These are phyloP conservation scores for Battus philenor DNA, from an alignment of 1,140 invertebrate genomes.

Conservation along the genomic window DNA sequence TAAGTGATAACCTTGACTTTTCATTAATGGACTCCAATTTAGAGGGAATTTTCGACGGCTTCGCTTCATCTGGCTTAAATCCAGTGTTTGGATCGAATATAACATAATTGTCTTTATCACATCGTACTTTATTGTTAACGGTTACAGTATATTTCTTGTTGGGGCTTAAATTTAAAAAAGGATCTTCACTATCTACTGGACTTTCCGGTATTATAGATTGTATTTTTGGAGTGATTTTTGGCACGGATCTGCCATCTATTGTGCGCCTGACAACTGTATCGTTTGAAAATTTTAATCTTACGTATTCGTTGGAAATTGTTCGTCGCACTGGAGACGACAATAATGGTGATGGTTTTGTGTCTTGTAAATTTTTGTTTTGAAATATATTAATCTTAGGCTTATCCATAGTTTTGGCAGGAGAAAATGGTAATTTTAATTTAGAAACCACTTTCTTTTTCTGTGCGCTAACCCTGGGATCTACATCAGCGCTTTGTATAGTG, in stretches of 20 bases:
- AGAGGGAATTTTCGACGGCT: slow-evolving; percentile 33
- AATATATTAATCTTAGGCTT: slow-evolving; percentile 69
- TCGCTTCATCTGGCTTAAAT: slow-evolving; percentile 46
- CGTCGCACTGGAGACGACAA: slow-evolving; percentile 56
- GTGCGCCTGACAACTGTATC: slow-evolving; percentile 56
- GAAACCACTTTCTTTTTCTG: slow-evolving; percentile 53
- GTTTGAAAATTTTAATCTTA: slow-evolving; percentile 61
- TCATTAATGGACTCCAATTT: slow-evolving; percentile 37
- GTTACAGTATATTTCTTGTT: slow-evolving; percentile 76
- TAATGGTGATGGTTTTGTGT: slow-evolving; percentile 46
- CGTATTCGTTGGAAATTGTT: slow-evolving; percentile 70
- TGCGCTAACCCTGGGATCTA: slow-evolving; percentile 39
- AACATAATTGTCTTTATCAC: slow-evolving; percentile 74
- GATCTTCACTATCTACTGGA: slow-evolving; percentile 67
- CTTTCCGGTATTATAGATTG: slow-evolving; percentile 73
- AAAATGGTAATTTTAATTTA: slow-evolving; percentile 67
- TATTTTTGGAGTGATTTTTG: slow-evolving; percentile 67
- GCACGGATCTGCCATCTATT: slow-evolving; percentile 60
- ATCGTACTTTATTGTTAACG: slow-evolving; percentile 68
- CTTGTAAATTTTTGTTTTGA: slow-evolving; percentile 48
- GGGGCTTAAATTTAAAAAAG: slow-evolving; percentile 66
- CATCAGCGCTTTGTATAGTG: slow-evolving; percentile 34
- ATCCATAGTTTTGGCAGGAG: slow-evolving; percentile 61
- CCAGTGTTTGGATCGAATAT: slow-evolving; percentile 71
- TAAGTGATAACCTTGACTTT: slow-evolving; percentile 51